A percentile compares a stretch with the other conserved stretches of the same genome.
These are phyloP conservation scores for Mimachlamys varia DNA, from an alignment of 2,888 invertebrate genomes.

Conservation along the genomic window DNA sequence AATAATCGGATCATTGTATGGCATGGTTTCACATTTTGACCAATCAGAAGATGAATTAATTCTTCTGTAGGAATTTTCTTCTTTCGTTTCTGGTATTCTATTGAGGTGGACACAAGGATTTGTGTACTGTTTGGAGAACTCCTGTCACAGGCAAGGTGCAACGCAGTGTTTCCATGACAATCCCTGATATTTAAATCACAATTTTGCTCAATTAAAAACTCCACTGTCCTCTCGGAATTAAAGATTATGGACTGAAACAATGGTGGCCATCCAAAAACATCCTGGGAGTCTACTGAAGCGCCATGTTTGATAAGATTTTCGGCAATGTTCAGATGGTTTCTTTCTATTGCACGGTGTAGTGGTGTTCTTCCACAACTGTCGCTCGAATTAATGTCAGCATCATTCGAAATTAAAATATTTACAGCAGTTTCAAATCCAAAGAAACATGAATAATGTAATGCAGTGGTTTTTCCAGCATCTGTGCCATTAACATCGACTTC, in stretches of 20 bases:
- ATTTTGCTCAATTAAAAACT: slow-evolving; percentile 36
- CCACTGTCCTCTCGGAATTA: slow-evolving; percentile 17
- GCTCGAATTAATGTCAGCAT: background rate
- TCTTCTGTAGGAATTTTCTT: slow-evolving; percentile 28
- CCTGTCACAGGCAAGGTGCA: slow-evolving; percentile 52
- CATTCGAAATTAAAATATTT: background rate
- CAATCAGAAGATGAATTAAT: background rate
- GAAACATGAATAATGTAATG: slow-evolving; percentile 46
- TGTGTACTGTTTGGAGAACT: slow-evolving; percentile 46
- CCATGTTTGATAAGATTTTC: slow-evolving; percentile 57
- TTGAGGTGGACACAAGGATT: slow-evolving; percentile 48
- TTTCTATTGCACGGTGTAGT: slow-evolving; percentile 41
- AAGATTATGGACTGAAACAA: slow-evolving; percentile 40
- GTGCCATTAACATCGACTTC: slow-evolving; percentile 40
- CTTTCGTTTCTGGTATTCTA: slow-evolving; percentile 44
- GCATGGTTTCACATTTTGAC: background rate
- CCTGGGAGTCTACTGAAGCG: slow-evolving; percentile 61
- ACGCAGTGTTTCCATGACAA: slow-evolving; percentile 46
- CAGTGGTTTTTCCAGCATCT: slow-evolving; percentile 47
- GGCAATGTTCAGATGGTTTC: slow-evolving; percentile 47
- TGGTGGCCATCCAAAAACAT: slow-evolving; percentile 50
- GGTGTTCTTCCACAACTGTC: slow-evolving; percentile 40
- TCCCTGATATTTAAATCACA: slow-evolving; percentile 38
- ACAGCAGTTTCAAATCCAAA: slow-evolving; percentile 3
- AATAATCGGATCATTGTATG: background rate